Conservation (phyloP, 2,113 vertebrate genomes). For the Rhea pennata region DNA sequence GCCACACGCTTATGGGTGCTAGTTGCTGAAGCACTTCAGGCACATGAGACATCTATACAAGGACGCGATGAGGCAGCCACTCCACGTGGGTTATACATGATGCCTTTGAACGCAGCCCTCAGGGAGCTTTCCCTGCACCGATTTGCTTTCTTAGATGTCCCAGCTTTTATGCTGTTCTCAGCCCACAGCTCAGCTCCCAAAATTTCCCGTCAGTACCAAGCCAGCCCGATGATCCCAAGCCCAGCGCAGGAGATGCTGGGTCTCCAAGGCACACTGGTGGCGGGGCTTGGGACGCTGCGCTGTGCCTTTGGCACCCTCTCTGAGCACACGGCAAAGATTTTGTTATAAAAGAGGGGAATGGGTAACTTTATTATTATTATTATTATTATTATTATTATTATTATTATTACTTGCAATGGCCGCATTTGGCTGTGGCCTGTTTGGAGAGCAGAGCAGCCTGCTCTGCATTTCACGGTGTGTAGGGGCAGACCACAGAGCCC, state of each 20-base stretch:
- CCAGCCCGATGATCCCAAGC: background rate
- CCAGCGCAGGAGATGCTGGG: too few relatives aligned
- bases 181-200: fast-evolving
- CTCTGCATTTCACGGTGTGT: fast-evolving
- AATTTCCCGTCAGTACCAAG: background rate
- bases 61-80: background rate
- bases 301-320: background rate
- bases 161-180: background rate
- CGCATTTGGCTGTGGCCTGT: background rate
- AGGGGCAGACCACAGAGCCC: fast-evolving
- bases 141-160: background rate
- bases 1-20: background rate
- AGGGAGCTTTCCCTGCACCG: fast-evolving
- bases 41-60: too few relatives aligned
- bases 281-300: background rate
- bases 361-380: background rate
- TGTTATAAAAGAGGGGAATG: background rate
- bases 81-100: fast-evolving
- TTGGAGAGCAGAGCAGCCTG: background rate
- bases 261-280: background rate
- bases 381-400: background rate
- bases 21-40: background rate
- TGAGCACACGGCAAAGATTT: background rate
- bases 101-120: background rate
- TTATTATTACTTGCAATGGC: background rate